These are phyloP conservation scores for Zhuqinia jingwanae DNA, from an alignment of 2,888 invertebrate genomes.

Conservation along the genomic window DNA sequence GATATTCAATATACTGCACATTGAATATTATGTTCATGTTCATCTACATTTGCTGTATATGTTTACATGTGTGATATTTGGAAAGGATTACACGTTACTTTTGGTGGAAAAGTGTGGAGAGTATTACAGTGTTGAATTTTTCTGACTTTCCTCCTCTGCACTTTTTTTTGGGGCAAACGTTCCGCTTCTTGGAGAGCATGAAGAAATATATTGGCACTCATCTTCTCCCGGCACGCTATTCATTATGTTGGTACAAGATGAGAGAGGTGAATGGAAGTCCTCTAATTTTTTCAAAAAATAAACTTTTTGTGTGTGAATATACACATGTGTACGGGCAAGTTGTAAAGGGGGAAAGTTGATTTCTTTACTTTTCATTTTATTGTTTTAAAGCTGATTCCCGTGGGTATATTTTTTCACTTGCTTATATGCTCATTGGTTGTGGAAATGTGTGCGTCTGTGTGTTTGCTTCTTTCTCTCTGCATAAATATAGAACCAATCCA, in stretches of 20 bases:
- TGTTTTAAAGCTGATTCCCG: constrained; percentile 23
- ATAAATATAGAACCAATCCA: constrained; percentile 11
- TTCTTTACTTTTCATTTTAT: constrained; percentile 17
- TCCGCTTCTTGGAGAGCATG: background rate
- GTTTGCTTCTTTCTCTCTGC: no score
- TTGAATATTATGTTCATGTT: no score
- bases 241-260: background rate
- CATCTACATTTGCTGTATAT: no score
- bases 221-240: background rate
- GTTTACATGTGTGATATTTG: no score
- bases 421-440: constrained; percentile 16
- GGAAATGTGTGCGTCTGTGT: background rate
- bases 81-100: background rate
- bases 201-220: background rate
- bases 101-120: background rate
- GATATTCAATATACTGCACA: no score
- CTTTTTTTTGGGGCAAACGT: background rate
- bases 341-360: background rate
- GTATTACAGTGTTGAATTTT: background rate
- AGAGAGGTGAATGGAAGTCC: constrained; percentile 5
- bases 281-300: background rate
- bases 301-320: constrained; percentile 1
- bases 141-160: background rate
- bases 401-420: background rate
- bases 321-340: background rate